Evolutionary conservation across 2,113 vertebrate species (phyloP).

Genomic region (Falcunculus frontatus): DNA sequence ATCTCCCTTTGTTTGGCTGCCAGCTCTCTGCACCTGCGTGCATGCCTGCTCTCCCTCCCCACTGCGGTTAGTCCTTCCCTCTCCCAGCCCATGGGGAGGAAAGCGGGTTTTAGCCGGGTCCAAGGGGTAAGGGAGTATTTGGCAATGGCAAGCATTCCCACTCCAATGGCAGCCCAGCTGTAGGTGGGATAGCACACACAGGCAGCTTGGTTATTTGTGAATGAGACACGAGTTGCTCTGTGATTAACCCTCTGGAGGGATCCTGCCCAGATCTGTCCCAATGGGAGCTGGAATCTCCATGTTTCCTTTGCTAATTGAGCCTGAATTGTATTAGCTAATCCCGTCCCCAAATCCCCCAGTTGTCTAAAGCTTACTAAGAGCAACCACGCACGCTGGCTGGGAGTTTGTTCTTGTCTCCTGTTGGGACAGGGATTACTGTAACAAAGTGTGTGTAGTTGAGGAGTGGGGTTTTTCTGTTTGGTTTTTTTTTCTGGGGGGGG

Average conservation of each 20-base stretch:
- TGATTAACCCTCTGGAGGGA: not conserved
- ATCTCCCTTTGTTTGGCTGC: slow-evolving; percentile 58
- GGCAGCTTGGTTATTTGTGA: not conserved
- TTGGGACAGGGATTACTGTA: not conserved
- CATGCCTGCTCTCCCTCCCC: not conserved
- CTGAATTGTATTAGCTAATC: slow-evolving; percentile 1
- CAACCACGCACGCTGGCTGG: not conserved
- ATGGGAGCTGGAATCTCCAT: not conserved
- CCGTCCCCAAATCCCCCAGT: not conserved
- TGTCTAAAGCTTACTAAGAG: not conserved
- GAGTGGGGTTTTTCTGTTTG: not conserved
- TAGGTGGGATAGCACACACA: not conserved
- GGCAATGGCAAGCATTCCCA: not conserved
- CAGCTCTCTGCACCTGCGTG: slow-evolving; percentile 56
- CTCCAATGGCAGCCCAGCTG: not conserved
- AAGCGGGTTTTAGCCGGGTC: not conserved
- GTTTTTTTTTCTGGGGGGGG: rapidly evolving
- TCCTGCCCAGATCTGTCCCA: not conserved
- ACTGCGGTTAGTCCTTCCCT: not conserved
- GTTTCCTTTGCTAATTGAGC: slow-evolving; percentile 27
- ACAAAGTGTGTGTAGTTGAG: not conserved
- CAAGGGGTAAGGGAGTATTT: not conserved
- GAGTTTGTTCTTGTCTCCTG: not conserved
- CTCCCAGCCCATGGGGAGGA: not conserved
- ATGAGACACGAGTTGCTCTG: not conserved